Evolutionary conservation across 53 echinoderm and acorn worm genomes (phyloP).

Genomic region (Mesocentrotus franciscanus): DNA sequence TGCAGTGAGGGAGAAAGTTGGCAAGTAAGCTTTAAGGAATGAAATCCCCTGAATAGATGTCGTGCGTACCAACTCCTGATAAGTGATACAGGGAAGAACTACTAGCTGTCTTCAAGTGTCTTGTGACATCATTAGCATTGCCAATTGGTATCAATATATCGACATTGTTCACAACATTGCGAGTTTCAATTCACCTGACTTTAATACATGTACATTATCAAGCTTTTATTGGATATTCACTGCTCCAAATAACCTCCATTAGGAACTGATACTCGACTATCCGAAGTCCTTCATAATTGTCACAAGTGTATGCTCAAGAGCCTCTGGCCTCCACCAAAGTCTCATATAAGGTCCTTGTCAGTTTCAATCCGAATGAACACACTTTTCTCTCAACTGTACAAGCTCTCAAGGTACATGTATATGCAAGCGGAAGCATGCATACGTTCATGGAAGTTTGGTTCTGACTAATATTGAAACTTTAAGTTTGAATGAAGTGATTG

Average conservation of each 20-base stretch:
- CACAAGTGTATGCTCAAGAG: background rate
- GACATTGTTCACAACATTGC: background rate
- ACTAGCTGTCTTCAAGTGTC: too few relatives aligned
- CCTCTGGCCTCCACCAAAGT: background rate
- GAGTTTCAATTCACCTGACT: conserved; percentile 16
- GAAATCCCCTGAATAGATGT: background rate
- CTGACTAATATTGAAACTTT: background rate
- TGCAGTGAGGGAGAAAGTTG: background rate
- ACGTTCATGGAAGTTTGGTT: background rate
- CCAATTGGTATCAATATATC: background rate
- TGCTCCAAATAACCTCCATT: background rate
- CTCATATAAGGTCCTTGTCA: background rate
- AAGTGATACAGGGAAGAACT: background rate
- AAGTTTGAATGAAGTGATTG: background rate
- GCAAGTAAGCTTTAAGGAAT: background rate
- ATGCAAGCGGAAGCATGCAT: background rate
- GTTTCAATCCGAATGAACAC: background rate
- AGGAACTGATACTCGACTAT: background rate
- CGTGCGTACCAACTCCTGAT: background rate
- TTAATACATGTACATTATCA: background rate
- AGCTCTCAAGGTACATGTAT: background rate
- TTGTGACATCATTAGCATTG: background rate
- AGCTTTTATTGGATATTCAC: background rate
- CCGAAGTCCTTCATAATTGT: conserved; percentile 6
- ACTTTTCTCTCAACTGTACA: background rate